phyloP scores from a whole-genome alignment of 2,113 vertebrate genomes.

The Patagioenas fasciata region DNA sequence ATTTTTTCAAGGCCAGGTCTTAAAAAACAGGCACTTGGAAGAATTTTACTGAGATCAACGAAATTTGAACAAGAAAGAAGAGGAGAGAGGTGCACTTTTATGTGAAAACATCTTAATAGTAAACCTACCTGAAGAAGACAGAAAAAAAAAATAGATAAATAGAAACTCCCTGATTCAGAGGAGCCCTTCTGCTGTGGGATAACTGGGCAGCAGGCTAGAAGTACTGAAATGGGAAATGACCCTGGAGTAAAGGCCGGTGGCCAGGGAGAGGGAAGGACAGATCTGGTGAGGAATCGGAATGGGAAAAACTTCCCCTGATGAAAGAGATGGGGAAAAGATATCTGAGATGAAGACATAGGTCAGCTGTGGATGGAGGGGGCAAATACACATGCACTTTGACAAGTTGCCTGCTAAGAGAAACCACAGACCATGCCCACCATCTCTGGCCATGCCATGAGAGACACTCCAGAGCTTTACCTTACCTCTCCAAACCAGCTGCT shows the following conservation, averaged over 20 bases:
- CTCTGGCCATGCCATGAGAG: background rate
- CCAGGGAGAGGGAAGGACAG: background rate
- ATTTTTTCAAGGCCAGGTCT: background rate
- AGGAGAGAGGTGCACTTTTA: background rate
- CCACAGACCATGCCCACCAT: background rate
- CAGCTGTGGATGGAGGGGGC: background rate
- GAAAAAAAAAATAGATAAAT: background rate
- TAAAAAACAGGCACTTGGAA: background rate
- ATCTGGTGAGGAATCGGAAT: background rate
- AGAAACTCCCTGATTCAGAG: background rate
- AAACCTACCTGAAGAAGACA: background rate
- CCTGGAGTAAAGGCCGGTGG: background rate
- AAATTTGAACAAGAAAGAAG: background rate
- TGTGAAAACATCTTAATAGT: background rate
- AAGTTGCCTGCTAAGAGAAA: background rate
- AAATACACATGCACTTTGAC: background rate
- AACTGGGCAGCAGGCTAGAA: background rate
- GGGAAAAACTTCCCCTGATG: background rate
- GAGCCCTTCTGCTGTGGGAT: background rate
- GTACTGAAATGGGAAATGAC: background rate
- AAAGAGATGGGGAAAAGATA: background rate
- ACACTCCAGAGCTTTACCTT: constrained; percentile 15
- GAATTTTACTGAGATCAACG: background rate
- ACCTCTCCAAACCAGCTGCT: constrained; percentile 89
- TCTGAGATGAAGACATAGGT: background rate